Evolutionary conservation across 2,888 invertebrate species (phyloP).

Genomic region (Cataglyphis rosenhaueri): DNA sequence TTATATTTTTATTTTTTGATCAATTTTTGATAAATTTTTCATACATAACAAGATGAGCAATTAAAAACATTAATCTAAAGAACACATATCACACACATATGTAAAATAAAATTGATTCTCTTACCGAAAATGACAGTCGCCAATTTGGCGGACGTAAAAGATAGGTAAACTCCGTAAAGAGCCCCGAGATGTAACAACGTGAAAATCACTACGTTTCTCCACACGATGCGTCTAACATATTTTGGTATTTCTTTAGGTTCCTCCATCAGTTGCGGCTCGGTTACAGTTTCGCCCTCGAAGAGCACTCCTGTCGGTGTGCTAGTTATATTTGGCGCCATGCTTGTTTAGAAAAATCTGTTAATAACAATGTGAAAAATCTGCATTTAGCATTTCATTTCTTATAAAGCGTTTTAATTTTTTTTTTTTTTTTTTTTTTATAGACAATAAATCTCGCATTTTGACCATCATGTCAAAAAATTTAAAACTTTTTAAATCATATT

Average conservation of each 20-base stretch:
- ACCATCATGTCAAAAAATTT: background rate
- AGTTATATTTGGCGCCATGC: slow-evolving; percentile 86
- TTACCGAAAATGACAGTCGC: slow-evolving; percentile 91
- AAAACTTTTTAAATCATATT: background rate
- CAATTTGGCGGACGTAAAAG: slow-evolving; percentile 91
- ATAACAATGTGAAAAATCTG: slow-evolving; percentile 6
- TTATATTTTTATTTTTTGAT: background rate
- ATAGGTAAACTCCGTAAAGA: slow-evolving; percentile 91
- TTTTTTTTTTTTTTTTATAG: background rate
- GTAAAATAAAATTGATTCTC: slow-evolving; percentile 75
- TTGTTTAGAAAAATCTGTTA: slow-evolving; percentile 67
- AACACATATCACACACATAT: background rate
- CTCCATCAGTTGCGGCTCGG: slow-evolving; percentile 48
- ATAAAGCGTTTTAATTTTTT: background rate
- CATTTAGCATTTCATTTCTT: background rate
- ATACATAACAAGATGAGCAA: background rate
- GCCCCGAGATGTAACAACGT: slow-evolving; percentile 91
- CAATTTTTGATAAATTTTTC: background rate
- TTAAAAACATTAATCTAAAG: background rate
- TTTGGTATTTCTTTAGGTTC: slow-evolving; percentile 46
- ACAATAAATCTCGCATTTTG: background rate
- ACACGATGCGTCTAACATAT: slow-evolving; percentile 87
- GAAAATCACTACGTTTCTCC: slow-evolving; percentile 94
- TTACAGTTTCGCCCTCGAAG: slow-evolving; percentile 81
- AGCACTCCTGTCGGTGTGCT: slow-evolving; percentile 84